These are phyloP conservation scores for Artibeus jamaicensis DNA, from an alignment of 2,797 vertebrate genomes.

Conservation along the genomic window DNA sequence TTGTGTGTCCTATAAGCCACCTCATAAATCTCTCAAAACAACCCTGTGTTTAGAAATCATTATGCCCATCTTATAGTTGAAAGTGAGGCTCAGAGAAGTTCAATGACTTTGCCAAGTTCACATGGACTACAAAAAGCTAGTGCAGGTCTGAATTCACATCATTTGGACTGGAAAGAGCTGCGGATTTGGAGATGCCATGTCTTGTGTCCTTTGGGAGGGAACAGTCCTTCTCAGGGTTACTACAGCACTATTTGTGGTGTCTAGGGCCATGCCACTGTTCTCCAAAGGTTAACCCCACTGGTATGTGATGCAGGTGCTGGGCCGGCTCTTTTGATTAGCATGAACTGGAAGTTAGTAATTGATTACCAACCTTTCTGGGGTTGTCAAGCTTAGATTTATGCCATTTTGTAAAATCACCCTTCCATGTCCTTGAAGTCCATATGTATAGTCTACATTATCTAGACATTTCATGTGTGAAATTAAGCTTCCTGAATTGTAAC, in stretches of 20 bases:
- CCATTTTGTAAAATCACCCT: slow-evolving; percentile 26
- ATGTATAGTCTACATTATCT: background rate
- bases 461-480: slow-evolving; percentile 47
- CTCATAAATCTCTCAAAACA: background rate
- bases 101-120: background rate
- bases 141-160: background rate
- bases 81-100: background rate
- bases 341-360: background rate
- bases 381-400: slow-evolving; percentile 49
- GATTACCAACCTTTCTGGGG: background rate
- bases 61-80: background rate
- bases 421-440: background rate
- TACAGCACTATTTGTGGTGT: background rate
- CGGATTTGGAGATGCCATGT: background rate
- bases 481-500: slow-evolving; percentile 11
- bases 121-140: background rate
- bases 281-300: background rate
- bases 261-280: background rate
- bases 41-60: background rate
- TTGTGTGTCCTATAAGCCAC: background rate
- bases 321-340: background rate
- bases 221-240: background rate
- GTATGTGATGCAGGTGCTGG: background rate
- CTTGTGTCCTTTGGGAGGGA: background rate
- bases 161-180: background rate